Evolutionary conservation across 2,113 vertebrate genomes (phyloP).

Genomic region (Python bivittatus): DNA sequence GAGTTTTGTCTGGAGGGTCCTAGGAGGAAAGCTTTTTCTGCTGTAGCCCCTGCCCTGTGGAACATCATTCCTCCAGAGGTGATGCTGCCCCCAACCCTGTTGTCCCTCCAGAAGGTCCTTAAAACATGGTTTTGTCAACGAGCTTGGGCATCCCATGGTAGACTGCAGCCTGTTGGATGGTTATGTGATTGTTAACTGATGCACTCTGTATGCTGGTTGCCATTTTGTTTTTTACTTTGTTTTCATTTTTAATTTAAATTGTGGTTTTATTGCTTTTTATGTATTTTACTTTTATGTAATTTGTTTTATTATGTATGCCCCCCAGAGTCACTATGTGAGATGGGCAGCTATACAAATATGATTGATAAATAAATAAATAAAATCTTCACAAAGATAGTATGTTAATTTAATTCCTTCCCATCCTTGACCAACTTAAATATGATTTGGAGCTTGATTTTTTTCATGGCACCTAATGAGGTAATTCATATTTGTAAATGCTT

Average conservation of each 20-base stretch:
- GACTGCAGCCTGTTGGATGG: background rate
- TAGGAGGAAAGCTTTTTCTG: background rate
- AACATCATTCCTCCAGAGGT: background rate
- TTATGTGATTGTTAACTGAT: background rate
- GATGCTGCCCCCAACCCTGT: background rate
- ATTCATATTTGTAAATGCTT: conserved; percentile 49
- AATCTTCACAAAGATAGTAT: conserved; percentile 9
- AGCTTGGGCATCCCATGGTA: background rate
- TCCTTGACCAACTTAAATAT: conserved; percentile 37
- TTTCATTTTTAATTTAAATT: too few relatives aligned
- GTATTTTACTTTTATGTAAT: too few relatives aligned
- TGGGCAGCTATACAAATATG: too few relatives aligned
- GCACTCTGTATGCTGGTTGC: background rate
- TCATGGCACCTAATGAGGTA: conserved; percentile 32
- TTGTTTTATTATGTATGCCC: too few relatives aligned
- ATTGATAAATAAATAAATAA: background rate
- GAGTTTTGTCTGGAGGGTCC: background rate
- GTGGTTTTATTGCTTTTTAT: too few relatives aligned
- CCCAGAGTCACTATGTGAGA: too few relatives aligned
- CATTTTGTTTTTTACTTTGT: background rate
- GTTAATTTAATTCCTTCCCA: conserved; percentile 33
- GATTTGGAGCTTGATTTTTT: conserved; percentile 31
- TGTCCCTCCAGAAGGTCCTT: background rate
- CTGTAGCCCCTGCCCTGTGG: background rate
- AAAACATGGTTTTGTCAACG: background rate